phyloP scores from a whole-genome alignment of 2,888 invertebrate species.

The Platycheirus albimanus region DNA sequence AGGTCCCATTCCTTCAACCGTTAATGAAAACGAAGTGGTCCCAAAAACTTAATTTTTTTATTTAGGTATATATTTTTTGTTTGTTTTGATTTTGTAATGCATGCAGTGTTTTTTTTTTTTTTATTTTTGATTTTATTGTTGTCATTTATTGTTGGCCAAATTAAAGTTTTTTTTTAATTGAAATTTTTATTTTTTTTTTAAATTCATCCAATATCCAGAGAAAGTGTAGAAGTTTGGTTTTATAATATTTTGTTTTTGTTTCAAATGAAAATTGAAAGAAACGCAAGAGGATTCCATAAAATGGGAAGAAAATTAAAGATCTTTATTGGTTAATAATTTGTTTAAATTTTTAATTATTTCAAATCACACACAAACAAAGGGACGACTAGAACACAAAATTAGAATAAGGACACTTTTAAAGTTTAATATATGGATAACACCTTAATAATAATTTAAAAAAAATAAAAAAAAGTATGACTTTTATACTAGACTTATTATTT shows the following conservation, averaged over 20 bases:
- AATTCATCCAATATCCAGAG: slow-evolving; percentile 72
- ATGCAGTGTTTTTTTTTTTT: slow-evolving; percentile 68
- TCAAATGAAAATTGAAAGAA: slow-evolving; percentile 66
- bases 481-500: too few species aligned
- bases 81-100: slow-evolving; percentile 71
- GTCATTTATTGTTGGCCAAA: slow-evolving; percentile 62
- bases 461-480: too few species aligned
- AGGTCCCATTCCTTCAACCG: slow-evolving; percentile 83
- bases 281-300: slow-evolving; percentile 66
- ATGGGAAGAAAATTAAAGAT: slow-evolving; percentile 68
- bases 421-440: slow-evolving; percentile 36
- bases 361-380: slow-evolving; percentile 64
- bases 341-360: slow-evolving; percentile 32
- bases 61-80: slow-evolving; percentile 75
- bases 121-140: slow-evolving; percentile 58
- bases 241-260: slow-evolving; percentile 65
- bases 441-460: neutral
- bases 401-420: slow-evolving; percentile 24
- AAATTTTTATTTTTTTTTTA: slow-evolving; percentile 64
- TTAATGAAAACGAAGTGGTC: slow-evolving; percentile 83
- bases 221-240: slow-evolving; percentile 65
- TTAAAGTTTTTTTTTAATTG: slow-evolving; percentile 46
- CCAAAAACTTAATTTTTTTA: slow-evolving; percentile 82
- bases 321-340: slow-evolving; percentile 71
- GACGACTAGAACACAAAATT: slow-evolving; percentile 38